phyloP scores from a whole-genome alignment of 2,113 vertebrate species.

The Labrus mixtus region DNA sequence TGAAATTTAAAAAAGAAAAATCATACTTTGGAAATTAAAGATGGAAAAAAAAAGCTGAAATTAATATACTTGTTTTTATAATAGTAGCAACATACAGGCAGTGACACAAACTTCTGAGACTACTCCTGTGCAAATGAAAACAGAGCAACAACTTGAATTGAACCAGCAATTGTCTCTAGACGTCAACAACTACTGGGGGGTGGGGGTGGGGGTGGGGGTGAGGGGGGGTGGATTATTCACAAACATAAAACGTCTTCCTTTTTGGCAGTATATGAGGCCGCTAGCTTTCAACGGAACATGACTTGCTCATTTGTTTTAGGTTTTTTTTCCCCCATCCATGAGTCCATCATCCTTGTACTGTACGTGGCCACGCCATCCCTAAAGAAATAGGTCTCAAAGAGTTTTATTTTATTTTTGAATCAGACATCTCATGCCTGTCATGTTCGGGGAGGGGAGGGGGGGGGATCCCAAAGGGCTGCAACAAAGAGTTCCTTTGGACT shows the following conservation, averaged over 20 bases:
- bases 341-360: constrained; percentile 87
- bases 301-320: constrained; percentile 85
- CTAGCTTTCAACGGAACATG: constrained; percentile 94
- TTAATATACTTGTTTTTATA: constrained; percentile 89
- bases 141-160: constrained; percentile 99
- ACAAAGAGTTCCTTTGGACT: constrained; percentile 95
- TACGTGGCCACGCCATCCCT: constrained; percentile 79
- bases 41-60: constrained; percentile 54
- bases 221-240: constrained; percentile 93
- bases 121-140: constrained; percentile 99
- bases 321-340: constrained; percentile 84
- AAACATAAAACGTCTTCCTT: constrained; percentile 95
- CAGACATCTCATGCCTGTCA: constrained; percentile 84
- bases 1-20: constrained; percentile 74
- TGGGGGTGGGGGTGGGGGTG: constrained; percentile 79
- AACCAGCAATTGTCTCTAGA: constrained; percentile 99
- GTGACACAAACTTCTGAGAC: constrained; percentile 97
- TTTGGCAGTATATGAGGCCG: constrained; percentile 99
- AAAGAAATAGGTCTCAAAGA: constrained; percentile 78
- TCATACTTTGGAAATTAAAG: constrained; percentile 66
- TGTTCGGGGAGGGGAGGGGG: constrained; percentile 79
- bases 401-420: constrained; percentile 74
- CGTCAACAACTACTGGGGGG: constrained; percentile 93
- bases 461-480: constrained; percentile 93
- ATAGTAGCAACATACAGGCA: constrained; percentile 98